phyloP scores from a whole-genome alignment of 2,888 invertebrate species.

The Euspilapteryx auroguttella region DNA sequence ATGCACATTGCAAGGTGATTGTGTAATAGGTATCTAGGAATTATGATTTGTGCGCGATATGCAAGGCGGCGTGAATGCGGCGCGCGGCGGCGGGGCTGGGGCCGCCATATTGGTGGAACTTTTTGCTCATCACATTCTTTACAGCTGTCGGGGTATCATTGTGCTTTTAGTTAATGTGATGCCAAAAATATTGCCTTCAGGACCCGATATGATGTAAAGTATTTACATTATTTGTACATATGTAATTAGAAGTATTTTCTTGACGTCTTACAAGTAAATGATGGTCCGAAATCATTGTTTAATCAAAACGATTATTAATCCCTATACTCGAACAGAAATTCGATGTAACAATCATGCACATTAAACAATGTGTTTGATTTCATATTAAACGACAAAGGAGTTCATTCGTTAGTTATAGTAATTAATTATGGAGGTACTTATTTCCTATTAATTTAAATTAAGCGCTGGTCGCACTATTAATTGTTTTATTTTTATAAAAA shows the following conservation, averaged over 20 bases:
- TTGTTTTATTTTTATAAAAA: too few species aligned
- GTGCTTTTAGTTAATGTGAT: conserved; percentile 20
- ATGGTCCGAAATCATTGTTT: conserved; percentile 7
- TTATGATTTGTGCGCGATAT: conserved; percentile 43
- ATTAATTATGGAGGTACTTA: too few species aligned
- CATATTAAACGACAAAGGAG: too few species aligned
- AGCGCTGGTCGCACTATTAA: too few species aligned
- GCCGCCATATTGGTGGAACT: conserved; percentile 52
- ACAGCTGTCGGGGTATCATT: not conserved
- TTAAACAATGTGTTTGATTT: too few species aligned
- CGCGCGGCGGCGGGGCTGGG: conserved; percentile 34
- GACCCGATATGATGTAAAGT: conserved; percentile 22
- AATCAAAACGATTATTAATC: too few species aligned
- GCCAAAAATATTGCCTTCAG: conserved; percentile 34
- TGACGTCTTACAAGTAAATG: conserved; percentile 15
- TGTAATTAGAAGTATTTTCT: conserved; percentile 40
- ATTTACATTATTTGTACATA: conserved; percentile 48
- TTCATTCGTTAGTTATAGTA: too few species aligned
- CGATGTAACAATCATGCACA: too few species aligned
- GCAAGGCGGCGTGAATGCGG: conserved; percentile 47
- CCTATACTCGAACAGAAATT: too few species aligned
- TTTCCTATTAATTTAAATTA: too few species aligned
- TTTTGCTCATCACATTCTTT: conserved; percentile 30
- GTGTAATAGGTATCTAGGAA: conserved; percentile 54
- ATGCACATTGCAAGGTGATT: conserved; percentile 59